phyloP scores from a whole-genome alignment of 2,888 invertebrate species.

The Cheilosia impressa region DNA sequence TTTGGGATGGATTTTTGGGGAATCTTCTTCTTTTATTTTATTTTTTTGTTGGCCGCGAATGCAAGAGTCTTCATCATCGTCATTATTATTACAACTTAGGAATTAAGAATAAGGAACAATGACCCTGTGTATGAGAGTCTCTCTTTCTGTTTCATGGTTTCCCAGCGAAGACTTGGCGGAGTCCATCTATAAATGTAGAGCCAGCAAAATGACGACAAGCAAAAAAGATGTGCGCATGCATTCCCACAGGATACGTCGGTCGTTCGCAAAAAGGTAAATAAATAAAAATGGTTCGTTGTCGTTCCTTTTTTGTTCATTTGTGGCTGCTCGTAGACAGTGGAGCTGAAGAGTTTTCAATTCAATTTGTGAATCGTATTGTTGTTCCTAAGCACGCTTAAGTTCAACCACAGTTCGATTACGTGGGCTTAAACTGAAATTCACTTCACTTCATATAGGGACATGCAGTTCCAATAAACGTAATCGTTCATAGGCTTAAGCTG shows the following conservation, averaged over 20 bases:
- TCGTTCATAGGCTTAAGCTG: no score
- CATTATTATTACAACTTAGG: slow-evolving; percentile 66
- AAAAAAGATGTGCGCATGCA: slow-evolving; percentile 31
- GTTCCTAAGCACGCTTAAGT: not conserved
- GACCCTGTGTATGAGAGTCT: slow-evolving; percentile 39
- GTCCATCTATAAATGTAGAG: slow-evolving; percentile 55
- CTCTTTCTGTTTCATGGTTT: slow-evolving; percentile 14
- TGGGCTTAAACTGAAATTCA: no score
- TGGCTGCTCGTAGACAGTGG: slow-evolving; percentile 18
- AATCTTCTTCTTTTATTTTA: slow-evolving; percentile 25
- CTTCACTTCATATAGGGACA: no score
- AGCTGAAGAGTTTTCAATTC: not conserved
- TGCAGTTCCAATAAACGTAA: no score
- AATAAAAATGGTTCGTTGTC: slow-evolving; percentile 32
- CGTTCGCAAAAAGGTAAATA: slow-evolving; percentile 34
- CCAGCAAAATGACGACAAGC: slow-evolving; percentile 18
- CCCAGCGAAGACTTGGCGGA: slow-evolving; percentile 12
- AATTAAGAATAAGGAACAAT: slow-evolving; percentile 66
- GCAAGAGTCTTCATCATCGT: slow-evolving; percentile 61
- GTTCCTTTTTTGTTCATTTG: slow-evolving; percentile 7
- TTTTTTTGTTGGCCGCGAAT: slow-evolving; percentile 23
- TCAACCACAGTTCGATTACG: not conserved
- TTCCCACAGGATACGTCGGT: slow-evolving; percentile 49
- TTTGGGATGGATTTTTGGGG: slow-evolving; percentile 51
- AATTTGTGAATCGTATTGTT: no score